A percentile compares a stretch with the other conserved stretches of the same genome.
Conservation (phyloP, 23 tunicate species). For the Trididemnum miniatum region DNA sequence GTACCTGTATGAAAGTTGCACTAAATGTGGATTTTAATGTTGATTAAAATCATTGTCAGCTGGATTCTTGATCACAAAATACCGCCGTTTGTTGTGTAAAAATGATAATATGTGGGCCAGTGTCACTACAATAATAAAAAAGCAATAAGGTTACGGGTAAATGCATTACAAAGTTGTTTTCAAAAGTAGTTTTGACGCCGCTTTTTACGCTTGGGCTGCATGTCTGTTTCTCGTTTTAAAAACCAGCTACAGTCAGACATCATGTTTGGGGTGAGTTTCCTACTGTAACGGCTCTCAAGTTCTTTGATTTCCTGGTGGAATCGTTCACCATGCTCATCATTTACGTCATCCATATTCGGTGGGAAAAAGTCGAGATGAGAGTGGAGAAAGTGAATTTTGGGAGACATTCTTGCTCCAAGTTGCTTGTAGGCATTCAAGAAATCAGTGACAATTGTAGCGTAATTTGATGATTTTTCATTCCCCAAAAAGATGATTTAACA, state of each 20-base stretch:
- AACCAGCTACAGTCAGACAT: constrained; percentile 2
- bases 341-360: background rate
- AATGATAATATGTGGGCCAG: no score
- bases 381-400: no score
- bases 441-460: background rate
- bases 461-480: background rate
- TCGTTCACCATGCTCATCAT: constrained; percentile 3
- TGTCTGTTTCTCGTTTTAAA: background rate
- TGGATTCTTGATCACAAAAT: no score
- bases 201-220: background rate
- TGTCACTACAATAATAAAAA: no score
- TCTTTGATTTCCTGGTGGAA: constrained; percentile 13
- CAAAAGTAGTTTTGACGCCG: no score
- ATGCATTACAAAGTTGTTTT: background rate
- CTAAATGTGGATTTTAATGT: no score
- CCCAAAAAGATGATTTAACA: background rate
- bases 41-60: no score
- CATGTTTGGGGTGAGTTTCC: background rate
- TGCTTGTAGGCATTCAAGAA: background rate
- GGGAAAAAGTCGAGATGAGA: background rate
- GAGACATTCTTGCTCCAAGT: background rate
- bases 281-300: background rate
- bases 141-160: no score
- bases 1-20: no score
- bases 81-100: no score